phyloP scores from a whole-genome alignment of 1,140 invertebrate genomes.

The Pogonomyrmex californicus region DNA sequence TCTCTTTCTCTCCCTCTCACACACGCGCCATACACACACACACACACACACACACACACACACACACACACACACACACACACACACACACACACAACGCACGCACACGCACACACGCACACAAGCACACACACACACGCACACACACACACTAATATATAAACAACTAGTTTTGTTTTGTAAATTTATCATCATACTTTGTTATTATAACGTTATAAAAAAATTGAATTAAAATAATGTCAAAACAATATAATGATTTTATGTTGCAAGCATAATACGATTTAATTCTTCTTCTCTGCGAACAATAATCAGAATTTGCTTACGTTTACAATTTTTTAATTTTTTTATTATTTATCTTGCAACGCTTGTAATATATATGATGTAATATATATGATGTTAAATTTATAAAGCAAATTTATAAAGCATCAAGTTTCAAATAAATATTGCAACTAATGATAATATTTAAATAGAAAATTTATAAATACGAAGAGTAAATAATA shows the following conservation, averaged over 20 bases:
- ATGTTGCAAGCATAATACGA: not conserved
- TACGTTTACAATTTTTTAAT: constrained; percentile 10
- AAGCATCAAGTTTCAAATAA: too few species aligned
- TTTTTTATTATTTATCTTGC: not conserved
- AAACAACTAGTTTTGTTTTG: not conserved
- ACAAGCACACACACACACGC: too few species aligned
- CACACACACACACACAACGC: too few species aligned
- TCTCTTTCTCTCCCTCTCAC: too few species aligned
- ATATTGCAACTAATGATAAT: not conserved
- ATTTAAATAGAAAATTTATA: not conserved
- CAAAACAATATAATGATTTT: not conserved
- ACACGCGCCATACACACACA: too few species aligned
- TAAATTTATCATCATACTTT: constrained; percentile 4
- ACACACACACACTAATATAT: too few species aligned
- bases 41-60: too few species aligned
- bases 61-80: too few species aligned
- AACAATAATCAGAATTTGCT: not conserved
- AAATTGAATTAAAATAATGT: not conserved
- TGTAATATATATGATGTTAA: too few species aligned
- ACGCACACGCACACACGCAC: too few species aligned
- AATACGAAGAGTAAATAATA: not conserved
- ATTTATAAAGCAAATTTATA: not conserved
- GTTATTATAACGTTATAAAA: not conserved
- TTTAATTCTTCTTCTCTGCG: not conserved
- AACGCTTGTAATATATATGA: constrained; percentile 6